Conservation (phyloP, 2,888 invertebrate genomes). For the Adelphocoris suturalis region DNA sequence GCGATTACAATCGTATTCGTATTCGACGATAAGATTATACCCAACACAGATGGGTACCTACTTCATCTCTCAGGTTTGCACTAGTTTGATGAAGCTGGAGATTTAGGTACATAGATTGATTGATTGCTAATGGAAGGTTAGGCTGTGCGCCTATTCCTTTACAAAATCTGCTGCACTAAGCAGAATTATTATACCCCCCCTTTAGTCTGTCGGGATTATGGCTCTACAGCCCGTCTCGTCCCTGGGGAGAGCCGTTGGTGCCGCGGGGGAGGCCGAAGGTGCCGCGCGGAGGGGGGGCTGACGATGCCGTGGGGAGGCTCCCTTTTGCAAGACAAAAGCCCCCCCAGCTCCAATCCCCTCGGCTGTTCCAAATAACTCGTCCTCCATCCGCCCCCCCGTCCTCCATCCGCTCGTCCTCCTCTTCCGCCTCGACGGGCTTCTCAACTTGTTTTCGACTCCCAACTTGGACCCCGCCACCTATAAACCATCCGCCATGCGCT, state of each 20-base stretch:
- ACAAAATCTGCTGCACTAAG: neutral
- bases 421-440: neutral
- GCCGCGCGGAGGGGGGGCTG: too few species aligned
- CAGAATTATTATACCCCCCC: neutral
- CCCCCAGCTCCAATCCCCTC: conserved; percentile 8
- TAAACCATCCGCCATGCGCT: conserved; percentile 52
- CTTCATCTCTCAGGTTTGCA: too few species aligned
- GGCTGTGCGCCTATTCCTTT: too few species aligned
- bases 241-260: too few species aligned
- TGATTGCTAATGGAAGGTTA: too few species aligned
- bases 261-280: too few species aligned
- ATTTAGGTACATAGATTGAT: too few species aligned
- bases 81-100: too few species aligned
- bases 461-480: conserved; percentile 45
- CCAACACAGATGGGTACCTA: too few species aligned
- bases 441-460: conserved; percentile 37
- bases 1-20: too few species aligned
- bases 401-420: neutral
- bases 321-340: neutral
- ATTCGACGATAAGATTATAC: too few species aligned
- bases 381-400: neutral
- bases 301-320: neutral
- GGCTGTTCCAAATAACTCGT: conserved; percentile 16
- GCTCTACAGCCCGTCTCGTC: neutral
- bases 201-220: neutral